Base-by-base conservation (phyloP, 2,113 vertebrate species). In the Empidonax alnorum region DNA sequence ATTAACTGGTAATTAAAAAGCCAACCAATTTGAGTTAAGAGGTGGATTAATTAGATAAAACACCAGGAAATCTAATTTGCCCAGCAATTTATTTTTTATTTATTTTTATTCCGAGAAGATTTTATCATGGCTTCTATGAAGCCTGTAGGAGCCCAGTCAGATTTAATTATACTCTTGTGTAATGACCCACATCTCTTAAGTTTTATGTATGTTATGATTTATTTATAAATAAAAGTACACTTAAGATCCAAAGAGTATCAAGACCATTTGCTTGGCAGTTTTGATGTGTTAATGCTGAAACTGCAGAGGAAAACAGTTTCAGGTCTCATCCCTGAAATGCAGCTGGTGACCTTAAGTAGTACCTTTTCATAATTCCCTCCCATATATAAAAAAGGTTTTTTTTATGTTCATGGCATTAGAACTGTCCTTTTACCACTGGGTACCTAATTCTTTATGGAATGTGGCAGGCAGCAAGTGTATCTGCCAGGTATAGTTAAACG, bases 1-100 rank as follows among this genome's bases (percentile, higher is more conserved):
- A 95, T 92, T 96, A 95, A 65, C 41, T 92, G 62, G 84, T 93
- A 97, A 95, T 97, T 96, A 97, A 94, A 95, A 96, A 96, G 81
- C 81, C 77, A 94, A 68, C 62, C 69, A 96, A 93, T 92, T 94
- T 78, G 88, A 68, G 37, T 93, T 96, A 94, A 92, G 86, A 87
- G 67, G 63, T 88, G 84, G 94, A 71, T 96, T 97, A 96, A 98
- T 97, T 91, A 95, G 85, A 91, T 97, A 92, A 93, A 96, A 93
- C 86, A 84, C 39, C 56, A 94, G 85, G 92, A 96, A 97, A 97
- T 96, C 76, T 94, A 91, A 96, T 97, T 97, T 96, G 85, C 87
- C 96, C 67, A 90, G 93, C 73, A 95, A 96, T 97, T 97, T 96
- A 90, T 50, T 67, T 58, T 35, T 56, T 49, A 95, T 97, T 97